Base-by-base conservation (phyloP, 2,113 vertebrate species). In the Cranoglanis bouderius region DNA sequence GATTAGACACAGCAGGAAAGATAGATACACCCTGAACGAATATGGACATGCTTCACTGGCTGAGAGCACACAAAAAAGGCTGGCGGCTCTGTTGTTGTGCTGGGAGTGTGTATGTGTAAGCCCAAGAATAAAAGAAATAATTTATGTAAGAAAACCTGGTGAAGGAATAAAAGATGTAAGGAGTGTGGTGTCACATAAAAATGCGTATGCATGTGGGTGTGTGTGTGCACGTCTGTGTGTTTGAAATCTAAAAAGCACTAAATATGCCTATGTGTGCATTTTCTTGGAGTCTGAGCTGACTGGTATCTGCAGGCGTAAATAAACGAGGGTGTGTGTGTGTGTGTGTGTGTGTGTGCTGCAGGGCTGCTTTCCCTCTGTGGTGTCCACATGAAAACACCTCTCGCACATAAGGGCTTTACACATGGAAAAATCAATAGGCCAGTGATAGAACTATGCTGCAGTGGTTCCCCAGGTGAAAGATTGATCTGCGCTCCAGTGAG, bases 341-440 rank as follows among this genome's bases (percentile, higher is more conserved):
- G 82, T 82, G 78, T 85, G 83, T 85, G 91, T 90, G 40, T 86
- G 85, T 89, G 90, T 65, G 92, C 94, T 95, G 91, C 91, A 92
- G 94, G 81, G 94, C 95, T 90, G 90, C 89, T 90, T 91, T 93
- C 89, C 91, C 89, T 86, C 88, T 93, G 91, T 82, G 90, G 87
- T 63, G 84, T 91, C 93, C 93, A 91, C 90, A 93, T 92, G 93
- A 94, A 94, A 94, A 94, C 93, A 92, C 92, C 90, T 93, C 92
- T 88, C 86, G 85, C 91, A 93, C 89, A 94, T 92, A 92, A 94
- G 91, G 91, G 93, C 87, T 89, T 90, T 92, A 93, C 92, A 94
- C 94, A 94, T 92, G 91, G 93, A 94, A 94, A 95, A 95, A 96
- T 96, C 95, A 94, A 96, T 96, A 94, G 63, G 90, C 92, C 93